A percentile compares a stretch with the other conserved stretches of the same genome.
Evolutionary conservation across 1,140 invertebrate species (phyloP).

Genomic region (Penaeus chinensis): DNA sequence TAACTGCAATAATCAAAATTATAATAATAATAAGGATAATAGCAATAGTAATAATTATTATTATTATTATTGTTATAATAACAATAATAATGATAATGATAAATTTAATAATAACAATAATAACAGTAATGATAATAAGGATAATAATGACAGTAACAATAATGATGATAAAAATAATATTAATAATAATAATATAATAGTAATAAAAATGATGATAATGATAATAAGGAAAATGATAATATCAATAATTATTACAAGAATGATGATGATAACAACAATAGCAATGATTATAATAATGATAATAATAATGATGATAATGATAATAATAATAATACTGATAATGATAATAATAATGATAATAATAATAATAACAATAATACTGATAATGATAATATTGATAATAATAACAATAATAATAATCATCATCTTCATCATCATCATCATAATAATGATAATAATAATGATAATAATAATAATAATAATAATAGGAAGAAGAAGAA

Average conservation of each 20-base stretch:
- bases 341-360: background rate
- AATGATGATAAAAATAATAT: background rate
- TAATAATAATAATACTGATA: background rate
- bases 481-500: too few relatives aligned
- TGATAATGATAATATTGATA: background rate
- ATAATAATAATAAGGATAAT: too few relatives aligned
- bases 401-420: background rate
- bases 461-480: too few relatives aligned
- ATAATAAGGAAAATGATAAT: background rate
- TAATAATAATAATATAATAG: background rate
- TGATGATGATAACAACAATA: background rate
- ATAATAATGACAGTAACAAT: background rate
- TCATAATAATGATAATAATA: too few relatives aligned
- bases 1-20: too few relatives aligned
- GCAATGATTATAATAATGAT: background rate
- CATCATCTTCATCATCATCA: too few relatives aligned
- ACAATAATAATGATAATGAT: too few relatives aligned
- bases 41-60: too few relatives aligned
- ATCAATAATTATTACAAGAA: background rate
- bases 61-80: too few relatives aligned
- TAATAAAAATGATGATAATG: background rate
- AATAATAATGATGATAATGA: background rate
- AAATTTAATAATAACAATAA: too few relatives aligned
- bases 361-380: background rate
- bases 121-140: background rate